phyloP scores from a whole-genome alignment of 2,888 invertebrate species.

The Chorisops tibialis region DNA sequence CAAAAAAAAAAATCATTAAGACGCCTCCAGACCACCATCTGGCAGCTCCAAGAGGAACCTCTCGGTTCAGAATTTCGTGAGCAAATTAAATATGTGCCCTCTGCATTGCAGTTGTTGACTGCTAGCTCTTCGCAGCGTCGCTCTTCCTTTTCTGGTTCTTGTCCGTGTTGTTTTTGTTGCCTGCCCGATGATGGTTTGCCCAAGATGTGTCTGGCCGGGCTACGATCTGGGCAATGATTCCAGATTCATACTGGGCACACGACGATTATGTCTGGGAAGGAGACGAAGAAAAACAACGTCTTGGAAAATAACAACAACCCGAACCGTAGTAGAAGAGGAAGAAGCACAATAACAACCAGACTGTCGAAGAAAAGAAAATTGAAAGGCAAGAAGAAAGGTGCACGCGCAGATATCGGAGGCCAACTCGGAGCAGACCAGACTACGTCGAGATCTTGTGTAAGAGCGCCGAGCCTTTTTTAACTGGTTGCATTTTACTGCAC shows the following conservation, averaged over 20 bases:
- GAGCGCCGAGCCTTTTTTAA: too few species aligned
- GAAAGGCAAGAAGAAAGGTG: neutral
- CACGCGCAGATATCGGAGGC: too few species aligned
- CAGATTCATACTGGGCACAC: slow-evolving; percentile 3
- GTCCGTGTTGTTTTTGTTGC: neutral
- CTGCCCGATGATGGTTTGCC: neutral
- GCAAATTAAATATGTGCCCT: slow-evolving; percentile 11
- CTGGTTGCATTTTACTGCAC: too few species aligned
- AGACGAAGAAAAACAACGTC: slow-evolving; percentile 3
- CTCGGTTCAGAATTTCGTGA: neutral
- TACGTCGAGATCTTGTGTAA: too few species aligned
- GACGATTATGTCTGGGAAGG: slow-evolving; percentile 4
- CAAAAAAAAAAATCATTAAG: neutral
- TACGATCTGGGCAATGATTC: neutral
- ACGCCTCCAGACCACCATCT: slow-evolving; percentile 15
- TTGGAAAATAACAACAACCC: neutral
- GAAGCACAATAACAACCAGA: neutral
- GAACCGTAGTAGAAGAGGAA: too few species aligned
- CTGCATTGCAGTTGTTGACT: neutral
- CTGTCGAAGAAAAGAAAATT: neutral
- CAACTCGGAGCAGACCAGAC: too few species aligned
- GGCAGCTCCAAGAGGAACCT: neutral
- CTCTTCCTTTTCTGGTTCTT: neutral
- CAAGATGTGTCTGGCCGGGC: slow-evolving; percentile 9
- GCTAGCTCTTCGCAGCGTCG: neutral